Conservation (phyloP, 2,113 vertebrate species). For the Ochotona curzoniae region DNA sequence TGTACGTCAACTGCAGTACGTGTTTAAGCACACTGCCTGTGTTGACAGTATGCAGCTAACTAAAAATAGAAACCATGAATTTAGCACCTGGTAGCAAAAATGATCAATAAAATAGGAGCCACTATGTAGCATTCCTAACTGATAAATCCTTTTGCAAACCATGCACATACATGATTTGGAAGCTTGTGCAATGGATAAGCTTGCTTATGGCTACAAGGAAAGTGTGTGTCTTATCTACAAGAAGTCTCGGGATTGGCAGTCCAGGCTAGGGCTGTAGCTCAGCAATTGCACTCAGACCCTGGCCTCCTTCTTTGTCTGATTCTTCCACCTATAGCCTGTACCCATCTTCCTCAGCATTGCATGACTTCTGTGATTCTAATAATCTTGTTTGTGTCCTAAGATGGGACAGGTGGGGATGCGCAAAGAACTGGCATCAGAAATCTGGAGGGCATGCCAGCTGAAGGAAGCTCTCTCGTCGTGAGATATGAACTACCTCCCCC, state of each 20-base stretch:
- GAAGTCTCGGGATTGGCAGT: background rate
- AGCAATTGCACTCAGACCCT: background rate
- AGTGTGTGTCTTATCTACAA: background rate
- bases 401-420: background rate
- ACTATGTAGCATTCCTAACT: background rate
- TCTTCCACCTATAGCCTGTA: background rate
- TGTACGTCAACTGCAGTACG: background rate
- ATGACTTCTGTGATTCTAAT: background rate
- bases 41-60: background rate
- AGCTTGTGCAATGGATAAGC: background rate
- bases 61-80: background rate
- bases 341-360: background rate
- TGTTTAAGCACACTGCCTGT: background rate
- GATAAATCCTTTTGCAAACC: background rate
- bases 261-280: background rate
- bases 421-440: background rate
- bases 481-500: background rate
- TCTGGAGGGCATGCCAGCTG: background rate
- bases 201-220: background rate
- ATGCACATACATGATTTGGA: background rate
- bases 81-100: background rate
- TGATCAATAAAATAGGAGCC: constrained; percentile 32
- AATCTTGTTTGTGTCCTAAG: background rate
- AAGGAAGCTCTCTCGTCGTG: background rate
- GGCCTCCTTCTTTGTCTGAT: background rate